Conservation (phyloP, 2,113 vertebrate species). For the Brienomyrus longianalis region DNA sequence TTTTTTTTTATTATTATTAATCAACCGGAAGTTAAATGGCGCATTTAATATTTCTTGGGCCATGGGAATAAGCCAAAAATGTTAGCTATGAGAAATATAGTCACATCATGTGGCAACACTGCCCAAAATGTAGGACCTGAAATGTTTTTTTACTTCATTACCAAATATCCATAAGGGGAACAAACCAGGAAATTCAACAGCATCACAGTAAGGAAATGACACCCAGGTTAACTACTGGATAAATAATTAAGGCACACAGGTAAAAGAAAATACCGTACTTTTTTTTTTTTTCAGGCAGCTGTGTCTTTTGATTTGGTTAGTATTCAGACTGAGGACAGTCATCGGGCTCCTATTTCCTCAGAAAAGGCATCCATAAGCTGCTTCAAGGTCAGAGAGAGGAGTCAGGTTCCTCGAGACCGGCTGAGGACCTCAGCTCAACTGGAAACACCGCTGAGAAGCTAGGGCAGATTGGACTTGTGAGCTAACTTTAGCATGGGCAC, state of each 20-base stretch:
- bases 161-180: neutral
- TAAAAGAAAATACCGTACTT: neutral
- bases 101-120: neutral
- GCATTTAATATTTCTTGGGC: neutral
- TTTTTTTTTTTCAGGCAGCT: neutral
- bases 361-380: neutral
- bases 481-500: neutral
- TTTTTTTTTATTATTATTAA: neutral
- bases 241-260: slow-evolving; percentile 27
- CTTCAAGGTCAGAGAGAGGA: neutral
- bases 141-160: neutral
- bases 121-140: neutral
- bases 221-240: neutral
- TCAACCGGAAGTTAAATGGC: neutral
- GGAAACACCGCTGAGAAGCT: neutral
- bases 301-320: neutral
- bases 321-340: neutral
- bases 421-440: neutral
- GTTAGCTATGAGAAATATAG: neutral
- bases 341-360: neutral
- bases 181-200: neutral
- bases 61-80: neutral
- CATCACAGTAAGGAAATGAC: neutral
- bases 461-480: neutral
- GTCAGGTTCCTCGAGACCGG: neutral